These are phyloP conservation scores for Diogma glabrata DNA, from an alignment of 2,888 invertebrate genomes.

Conservation along the genomic window DNA sequence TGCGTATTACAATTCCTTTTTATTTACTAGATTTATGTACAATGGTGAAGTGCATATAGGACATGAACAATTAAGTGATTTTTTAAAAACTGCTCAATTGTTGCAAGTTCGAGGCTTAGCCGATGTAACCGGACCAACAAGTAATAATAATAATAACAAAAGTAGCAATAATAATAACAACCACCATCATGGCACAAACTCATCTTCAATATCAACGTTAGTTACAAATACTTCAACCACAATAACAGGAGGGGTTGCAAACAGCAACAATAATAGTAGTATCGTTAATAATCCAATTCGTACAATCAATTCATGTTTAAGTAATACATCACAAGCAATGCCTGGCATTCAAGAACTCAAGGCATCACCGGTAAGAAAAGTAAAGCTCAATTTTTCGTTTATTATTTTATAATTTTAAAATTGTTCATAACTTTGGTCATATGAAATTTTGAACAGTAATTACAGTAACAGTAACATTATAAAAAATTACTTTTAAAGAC, in stretches of 20 bases:
- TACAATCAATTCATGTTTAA: constrained; percentile 20
- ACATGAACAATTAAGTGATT: constrained; percentile 75
- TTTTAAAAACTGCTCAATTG: constrained; percentile 76
- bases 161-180: constrained; percentile 10
- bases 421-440: too few relatives aligned
- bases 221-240: constrained; percentile 18
- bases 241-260: constrained; percentile 18
- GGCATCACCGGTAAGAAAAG: constrained; percentile 38
- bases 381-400: constrained; percentile 13
- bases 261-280: too few relatives aligned
- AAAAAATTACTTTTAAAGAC: constrained; percentile 33
- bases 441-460: neutral
- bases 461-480: constrained; percentile 26
- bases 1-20: too few relatives aligned
- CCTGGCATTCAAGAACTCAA: constrained; percentile 35
- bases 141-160: constrained; percentile 8
- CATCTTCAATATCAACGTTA: constrained; percentile 3
- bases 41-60: constrained; percentile 85
- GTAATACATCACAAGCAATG: constrained; percentile 23
- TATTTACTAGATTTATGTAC: constrained; percentile 65
- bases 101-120: constrained; percentile 77
- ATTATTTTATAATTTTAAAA: constrained; percentile 7
- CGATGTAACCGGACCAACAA: constrained; percentile 47
- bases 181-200: neutral
- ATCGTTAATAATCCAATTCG: too few relatives aligned